Conservation (phyloP, 2,888 invertebrate species). For the Eristalis intricaria region DNA sequence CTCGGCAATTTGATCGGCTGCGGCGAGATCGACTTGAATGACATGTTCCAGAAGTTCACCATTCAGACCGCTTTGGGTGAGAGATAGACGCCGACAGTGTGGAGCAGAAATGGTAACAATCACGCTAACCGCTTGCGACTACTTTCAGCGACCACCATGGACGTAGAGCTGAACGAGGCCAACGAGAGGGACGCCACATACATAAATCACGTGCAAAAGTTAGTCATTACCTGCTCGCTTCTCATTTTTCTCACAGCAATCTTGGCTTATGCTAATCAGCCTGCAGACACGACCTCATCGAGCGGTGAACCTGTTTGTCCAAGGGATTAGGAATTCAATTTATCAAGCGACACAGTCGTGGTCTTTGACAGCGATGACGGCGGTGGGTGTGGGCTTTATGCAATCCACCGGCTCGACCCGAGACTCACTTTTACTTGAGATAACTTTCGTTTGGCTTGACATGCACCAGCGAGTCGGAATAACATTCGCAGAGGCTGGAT, state of each 20-base stretch:
- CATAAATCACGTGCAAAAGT: conserved; percentile 59
- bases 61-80: conserved; percentile 62
- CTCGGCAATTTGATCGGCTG: conserved; percentile 35
- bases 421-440: neutral
- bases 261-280: neutral
- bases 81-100: neutral
- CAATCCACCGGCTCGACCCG: neutral
- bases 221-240: neutral
- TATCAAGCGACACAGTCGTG: neutral
- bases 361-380: neutral
- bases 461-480: neutral
- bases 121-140: neutral
- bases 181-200: conserved; percentile 50
- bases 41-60: conserved; percentile 61
- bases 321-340: neutral
- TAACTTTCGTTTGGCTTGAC: neutral
- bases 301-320: neutral
- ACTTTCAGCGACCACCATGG: conserved; percentile 57
- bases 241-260: neutral
- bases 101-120: neutral
- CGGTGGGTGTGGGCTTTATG: neutral
- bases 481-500: neutral
- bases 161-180: conserved; percentile 43
- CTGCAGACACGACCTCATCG: neutral
- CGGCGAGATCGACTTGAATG: conserved; percentile 55